Conservation (phyloP, 2,888 invertebrate genomes). For the Thymelicus acteon region DNA sequence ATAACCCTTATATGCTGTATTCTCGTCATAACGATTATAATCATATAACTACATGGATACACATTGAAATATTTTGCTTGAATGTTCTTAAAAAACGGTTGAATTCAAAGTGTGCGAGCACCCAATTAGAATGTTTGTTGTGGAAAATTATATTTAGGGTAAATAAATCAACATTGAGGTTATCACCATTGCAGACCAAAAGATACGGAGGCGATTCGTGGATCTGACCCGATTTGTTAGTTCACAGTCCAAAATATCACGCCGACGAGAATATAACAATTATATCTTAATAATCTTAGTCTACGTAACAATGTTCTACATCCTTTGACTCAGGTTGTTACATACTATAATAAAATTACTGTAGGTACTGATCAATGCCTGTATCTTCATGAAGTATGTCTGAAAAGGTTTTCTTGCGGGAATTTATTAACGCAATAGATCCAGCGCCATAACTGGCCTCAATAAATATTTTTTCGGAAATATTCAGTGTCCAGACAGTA, state of each 20-base stretch:
- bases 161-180: slow-evolving; percentile 66
- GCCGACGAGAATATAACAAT: slow-evolving; percentile 10
- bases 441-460: too few species aligned
- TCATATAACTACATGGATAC: neutral
- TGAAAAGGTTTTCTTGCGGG: too few species aligned
- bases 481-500: too few species aligned
- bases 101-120: neutral
- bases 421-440: too few species aligned
- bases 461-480: too few species aligned
- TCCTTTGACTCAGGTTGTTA: neutral
- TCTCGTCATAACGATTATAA: neutral
- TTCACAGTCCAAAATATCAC: slow-evolving; percentile 42
- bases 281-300: slow-evolving; percentile 4
- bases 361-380: too few species aligned
- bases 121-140: slow-evolving; percentile 42
- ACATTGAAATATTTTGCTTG: neutral
- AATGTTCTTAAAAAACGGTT: neutral
- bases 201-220: slow-evolving; percentile 51
- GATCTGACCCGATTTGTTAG: slow-evolving; percentile 53
- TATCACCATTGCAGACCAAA: slow-evolving; percentile 57
- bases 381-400: too few species aligned
- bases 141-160: slow-evolving; percentile 64
- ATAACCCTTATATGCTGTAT: neutral
- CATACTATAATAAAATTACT: too few species aligned
- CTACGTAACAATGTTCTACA: neutral